Base-by-base conservation (phyloP, 2,888 invertebrate species). In the Ectemnius lituratus region DNA sequence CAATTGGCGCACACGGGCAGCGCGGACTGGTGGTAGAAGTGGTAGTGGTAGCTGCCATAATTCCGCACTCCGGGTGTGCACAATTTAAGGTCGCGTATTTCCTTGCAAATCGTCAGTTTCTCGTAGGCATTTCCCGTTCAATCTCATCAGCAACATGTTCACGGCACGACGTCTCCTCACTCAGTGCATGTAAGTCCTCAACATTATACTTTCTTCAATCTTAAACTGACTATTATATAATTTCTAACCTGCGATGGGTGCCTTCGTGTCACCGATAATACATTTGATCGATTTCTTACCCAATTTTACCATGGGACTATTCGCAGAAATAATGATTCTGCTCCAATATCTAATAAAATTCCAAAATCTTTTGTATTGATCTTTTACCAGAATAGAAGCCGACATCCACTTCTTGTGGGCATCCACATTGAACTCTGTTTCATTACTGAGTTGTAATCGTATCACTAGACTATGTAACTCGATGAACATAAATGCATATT, bases 151-250 rank as follows among this genome's bases (percentile, higher is more conserved):
- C 58, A 85, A 20, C 23, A 87, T 88, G 88, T 86, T 87, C 56
- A 81, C 81, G 18, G 71, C 72, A 20, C 84, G 81, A 73, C 81
- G 85, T 62, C 61, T 87, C 13, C 67, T 83, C 4, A 80, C 82
- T 52, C 82, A 73, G 47, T 37, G 73, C 16, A 69, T 85, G 88
- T 88, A 81, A 87, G 85, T 86, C 47, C 8, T 45, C 4, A 20
- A 18, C 28, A 23, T 58, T 59, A 63, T 2, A 57, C 62, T 64
- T 28, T 47, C 2, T 16, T 20, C 49, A n/a, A 13, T 8, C 57
- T n/a, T 8, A 64, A 45, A 57, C 45, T 52, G 69, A 28, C 62
- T 60, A 76, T 86, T 87, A 86, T 79, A 71, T 86, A 86, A 87
- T 81, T 84, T 71, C 73, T 86, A 87, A 86, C 85, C 87, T 86